These are phyloP conservation scores for Pseudotriccus pelzelni DNA, from an alignment of 2,797 vertebrate genomes.

Conservation along the genomic window DNA sequence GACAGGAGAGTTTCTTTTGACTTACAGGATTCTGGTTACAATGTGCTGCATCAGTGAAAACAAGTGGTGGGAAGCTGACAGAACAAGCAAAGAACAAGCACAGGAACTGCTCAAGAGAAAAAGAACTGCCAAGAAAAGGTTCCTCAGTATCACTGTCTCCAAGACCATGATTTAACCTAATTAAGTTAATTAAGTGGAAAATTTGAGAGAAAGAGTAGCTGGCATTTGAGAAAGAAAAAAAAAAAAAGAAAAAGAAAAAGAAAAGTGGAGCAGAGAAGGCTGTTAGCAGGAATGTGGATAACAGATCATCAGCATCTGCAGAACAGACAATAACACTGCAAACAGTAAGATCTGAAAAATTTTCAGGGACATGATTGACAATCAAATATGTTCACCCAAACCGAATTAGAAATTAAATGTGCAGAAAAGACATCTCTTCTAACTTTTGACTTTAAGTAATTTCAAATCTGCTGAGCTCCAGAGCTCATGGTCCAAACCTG, in stretches of 20 bases:
- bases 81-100: not conserved
- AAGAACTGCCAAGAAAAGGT: conserved; percentile 28
- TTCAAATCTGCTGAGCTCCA: not conserved
- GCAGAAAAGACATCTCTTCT: not conserved
- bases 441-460: not conserved
- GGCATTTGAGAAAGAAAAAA: not conserved
- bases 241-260: not conserved
- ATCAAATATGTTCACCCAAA: not conserved
- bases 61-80: conserved; percentile 15
- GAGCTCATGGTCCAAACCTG: not conserved
- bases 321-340: not conserved
- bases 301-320: not conserved
- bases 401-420: not conserved
- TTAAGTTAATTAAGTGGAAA: conserved; percentile 49
- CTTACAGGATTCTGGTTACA: not conserved
- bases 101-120: not conserved
- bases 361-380: not conserved
- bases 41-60: not conserved
- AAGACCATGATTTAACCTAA: conserved; percentile 35
- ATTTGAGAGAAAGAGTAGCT: not conserved
- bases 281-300: not conserved
- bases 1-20: not conserved
- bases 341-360: conserved; percentile 25
- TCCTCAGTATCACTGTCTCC: conserved; percentile 14
- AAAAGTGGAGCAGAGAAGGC: not conserved